Evolutionary conservation across 1,140 invertebrate genomes (phyloP).

Genomic region (Tigriopus japonicus): DNA sequence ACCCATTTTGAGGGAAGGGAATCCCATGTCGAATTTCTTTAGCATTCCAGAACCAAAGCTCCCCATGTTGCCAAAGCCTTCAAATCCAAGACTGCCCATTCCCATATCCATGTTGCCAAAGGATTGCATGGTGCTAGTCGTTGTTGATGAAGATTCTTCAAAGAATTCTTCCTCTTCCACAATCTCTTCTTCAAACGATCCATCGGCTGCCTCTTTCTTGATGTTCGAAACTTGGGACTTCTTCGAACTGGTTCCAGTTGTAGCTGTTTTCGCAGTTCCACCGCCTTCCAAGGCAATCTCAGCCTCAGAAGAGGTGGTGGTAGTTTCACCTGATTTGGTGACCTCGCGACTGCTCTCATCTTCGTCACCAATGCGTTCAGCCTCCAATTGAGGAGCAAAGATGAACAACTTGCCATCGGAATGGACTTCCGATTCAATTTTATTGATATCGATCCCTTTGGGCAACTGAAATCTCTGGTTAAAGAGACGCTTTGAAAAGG

Average conservation of each 20-base stretch:
- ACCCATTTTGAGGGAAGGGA: not conserved
- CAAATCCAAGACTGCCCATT: not conserved
- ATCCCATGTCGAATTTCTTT: no score
- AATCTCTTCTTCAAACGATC: conserved; percentile 8
- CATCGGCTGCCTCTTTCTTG: not conserved
- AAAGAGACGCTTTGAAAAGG: not conserved
- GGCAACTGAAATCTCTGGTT: conserved; percentile 11
- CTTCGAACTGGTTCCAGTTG: not conserved
- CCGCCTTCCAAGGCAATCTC: conserved; percentile 3
- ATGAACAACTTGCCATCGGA: conserved; percentile 5
- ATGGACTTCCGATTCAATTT: not conserved
- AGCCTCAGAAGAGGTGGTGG: not conserved
- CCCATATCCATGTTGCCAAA: not conserved
- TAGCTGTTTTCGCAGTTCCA: not conserved
- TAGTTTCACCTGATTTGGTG: conserved; percentile 1
- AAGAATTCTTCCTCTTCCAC: conserved; percentile 9
- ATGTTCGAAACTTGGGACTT: not conserved
- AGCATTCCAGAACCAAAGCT: no score
- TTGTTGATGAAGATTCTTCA: not conserved
- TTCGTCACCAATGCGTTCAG: not conserved
- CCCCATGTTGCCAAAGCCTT: no score
- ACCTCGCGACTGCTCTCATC: not conserved
- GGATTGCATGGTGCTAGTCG: not conserved
- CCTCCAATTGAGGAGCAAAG: conserved; percentile 6
- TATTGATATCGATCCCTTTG: conserved; percentile 7